phyloP scores from a whole-genome alignment of 2,888 invertebrate species.

The Lepetodrilus schrolli region DNA sequence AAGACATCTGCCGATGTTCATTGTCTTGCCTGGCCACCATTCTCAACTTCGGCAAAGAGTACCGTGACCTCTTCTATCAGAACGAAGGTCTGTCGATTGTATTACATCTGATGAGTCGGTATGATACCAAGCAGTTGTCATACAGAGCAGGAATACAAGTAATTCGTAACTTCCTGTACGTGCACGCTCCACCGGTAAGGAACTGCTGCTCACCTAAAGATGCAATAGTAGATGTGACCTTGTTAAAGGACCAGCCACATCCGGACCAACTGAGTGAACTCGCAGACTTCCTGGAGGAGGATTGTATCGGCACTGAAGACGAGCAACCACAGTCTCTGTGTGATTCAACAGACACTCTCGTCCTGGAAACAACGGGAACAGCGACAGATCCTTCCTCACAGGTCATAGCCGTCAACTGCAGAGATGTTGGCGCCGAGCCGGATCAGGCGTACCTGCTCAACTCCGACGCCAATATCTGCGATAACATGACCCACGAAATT shows the following conservation, averaged over 20 bases:
- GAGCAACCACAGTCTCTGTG: background rate
- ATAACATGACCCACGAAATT: slow-evolving; percentile 49
- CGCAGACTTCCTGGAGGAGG: too few species aligned
- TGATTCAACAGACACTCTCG: too few species aligned
- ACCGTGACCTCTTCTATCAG: slow-evolving; percentile 47
- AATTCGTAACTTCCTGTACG: slow-evolving; percentile 24
- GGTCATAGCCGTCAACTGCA: too few species aligned
- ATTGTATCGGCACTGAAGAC: background rate
- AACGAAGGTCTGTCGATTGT: slow-evolving; percentile 46
- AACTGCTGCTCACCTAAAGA: too few species aligned
- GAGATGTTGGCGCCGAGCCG: background rate
- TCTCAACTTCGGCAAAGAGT: slow-evolving; percentile 34
- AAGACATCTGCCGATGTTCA: slow-evolving; percentile 16
- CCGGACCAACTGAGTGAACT: too few species aligned
- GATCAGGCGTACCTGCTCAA: slow-evolving; percentile 29
- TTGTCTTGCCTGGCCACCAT: slow-evolving; percentile 42
- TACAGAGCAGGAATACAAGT: slow-evolving; percentile 3
- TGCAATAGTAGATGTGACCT: too few species aligned
- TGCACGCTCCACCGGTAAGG: too few species aligned
- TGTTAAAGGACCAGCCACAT: too few species aligned
- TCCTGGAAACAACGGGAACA: background rate
- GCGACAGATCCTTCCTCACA: background rate
- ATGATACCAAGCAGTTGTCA: too few species aligned
- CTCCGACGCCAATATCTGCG: slow-evolving; percentile 36
- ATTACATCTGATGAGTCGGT: too few species aligned